Percentiles rank a stretch among this genome's conserved stretches.
These are phyloP conservation scores for Loriculus beryllinus DNA, from an alignment of 2,797 vertebrate genomes.

Conservation along the genomic window DNA sequence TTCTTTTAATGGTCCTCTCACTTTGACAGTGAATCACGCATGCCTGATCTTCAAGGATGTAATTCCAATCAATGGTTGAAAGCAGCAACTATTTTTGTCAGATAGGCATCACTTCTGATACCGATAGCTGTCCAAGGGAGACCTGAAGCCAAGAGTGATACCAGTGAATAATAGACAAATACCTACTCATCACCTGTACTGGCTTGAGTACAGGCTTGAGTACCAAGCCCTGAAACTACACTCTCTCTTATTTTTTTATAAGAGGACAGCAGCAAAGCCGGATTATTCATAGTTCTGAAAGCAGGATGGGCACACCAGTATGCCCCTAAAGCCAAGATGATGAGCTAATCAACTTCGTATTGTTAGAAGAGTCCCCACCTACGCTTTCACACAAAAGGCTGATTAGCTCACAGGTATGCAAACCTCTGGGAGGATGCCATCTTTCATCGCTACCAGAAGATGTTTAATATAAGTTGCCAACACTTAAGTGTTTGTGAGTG, in stretches of 20 bases:
- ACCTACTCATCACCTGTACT: neutral
- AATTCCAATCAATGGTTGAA: neutral
- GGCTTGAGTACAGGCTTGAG: constrained; percentile 18
- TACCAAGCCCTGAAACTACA: constrained; percentile 49
- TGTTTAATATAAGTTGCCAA: constrained; percentile 12
- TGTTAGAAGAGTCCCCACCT: constrained; percentile 64
- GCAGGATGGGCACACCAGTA: constrained; percentile 52
- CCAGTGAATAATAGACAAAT: neutral
- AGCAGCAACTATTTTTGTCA: constrained; percentile 15
- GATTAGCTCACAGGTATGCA: constrained; percentile 33
- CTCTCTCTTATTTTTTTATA: constrained; percentile 1
- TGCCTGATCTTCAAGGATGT: neutral
- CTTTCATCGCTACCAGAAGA: constrained; percentile 25
- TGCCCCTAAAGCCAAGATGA: constrained; percentile 58
- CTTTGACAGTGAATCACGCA: neutral
- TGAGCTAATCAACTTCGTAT: constrained; percentile 45
- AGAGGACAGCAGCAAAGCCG: constrained; percentile 3
- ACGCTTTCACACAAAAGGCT: constrained; percentile 52
- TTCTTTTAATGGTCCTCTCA: neutral
- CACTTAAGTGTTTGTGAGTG: neutral
- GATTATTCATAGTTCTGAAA: constrained; percentile 54
- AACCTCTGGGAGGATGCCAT: constrained; percentile 47
- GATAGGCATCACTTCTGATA: neutral
- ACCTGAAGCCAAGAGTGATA: constrained; percentile 15
- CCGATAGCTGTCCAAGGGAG: neutral